These are phyloP conservation scores for Phalloptychus januarius DNA, from an alignment of 2,797 vertebrate genomes.

Conservation along the genomic window DNA sequence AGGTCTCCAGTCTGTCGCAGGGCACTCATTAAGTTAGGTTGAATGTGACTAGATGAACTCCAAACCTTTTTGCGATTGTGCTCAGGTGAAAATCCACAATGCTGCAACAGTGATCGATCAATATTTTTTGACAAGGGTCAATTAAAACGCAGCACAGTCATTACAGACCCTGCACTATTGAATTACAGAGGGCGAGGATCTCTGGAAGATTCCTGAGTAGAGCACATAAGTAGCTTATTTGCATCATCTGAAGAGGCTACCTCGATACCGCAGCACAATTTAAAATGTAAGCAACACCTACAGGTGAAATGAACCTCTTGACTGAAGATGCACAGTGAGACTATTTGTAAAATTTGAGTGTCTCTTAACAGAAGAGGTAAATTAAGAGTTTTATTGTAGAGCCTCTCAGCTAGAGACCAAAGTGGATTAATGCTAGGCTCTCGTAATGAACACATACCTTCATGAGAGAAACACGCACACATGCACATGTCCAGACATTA, in stretches of 20 bases:
- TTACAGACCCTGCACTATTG: background rate
- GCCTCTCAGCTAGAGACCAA: constrained; percentile 58
- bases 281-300: constrained; percentile 14
- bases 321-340: constrained; percentile 46
- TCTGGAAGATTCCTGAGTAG: constrained; percentile 31
- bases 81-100: background rate
- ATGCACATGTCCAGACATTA: background rate
- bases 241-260: constrained; percentile 30
- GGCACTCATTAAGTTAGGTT: too few relatives aligned
- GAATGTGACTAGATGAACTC: too few relatives aligned
- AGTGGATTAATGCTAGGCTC: constrained; percentile 55
- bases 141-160: background rate
- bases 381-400: constrained; percentile 28
- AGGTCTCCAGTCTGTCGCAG: too few relatives aligned
- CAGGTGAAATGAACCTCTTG: constrained; percentile 28
- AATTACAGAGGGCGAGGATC: constrained; percentile 23
- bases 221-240: constrained; percentile 53
- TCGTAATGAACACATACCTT: constrained; percentile 45
- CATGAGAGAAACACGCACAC: background rate
- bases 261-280: constrained; percentile 39
- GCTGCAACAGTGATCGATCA: background rate
- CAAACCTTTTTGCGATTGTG: too few relatives aligned
- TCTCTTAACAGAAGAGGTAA: constrained; percentile 41
- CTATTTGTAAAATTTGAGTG: constrained; percentile 53
- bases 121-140: background rate